Evolutionary conservation across 2,888 invertebrate species (phyloP), one percentile per base, ranked within the genome.

Genomic region (Drosophila fulvimacula): DNA sequence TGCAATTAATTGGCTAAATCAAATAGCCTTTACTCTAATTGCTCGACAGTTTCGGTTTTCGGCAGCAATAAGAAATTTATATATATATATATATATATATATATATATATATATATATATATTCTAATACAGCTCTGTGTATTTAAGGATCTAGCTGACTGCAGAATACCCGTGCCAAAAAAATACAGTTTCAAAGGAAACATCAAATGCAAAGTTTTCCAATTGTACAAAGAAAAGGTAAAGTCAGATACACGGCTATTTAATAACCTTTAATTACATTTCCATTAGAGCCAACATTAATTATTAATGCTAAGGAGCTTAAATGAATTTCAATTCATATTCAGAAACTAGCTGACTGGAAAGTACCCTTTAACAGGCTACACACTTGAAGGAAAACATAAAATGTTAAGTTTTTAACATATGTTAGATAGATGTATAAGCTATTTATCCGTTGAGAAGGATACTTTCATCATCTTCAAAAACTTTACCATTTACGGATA

Each of bases 1-100:
- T 48, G 30, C 46, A 48, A 48, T 48, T 49, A 49, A 49, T 49
- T 49, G 11, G n/a, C 13, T 27, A 27, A 30, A 21, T 52, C 52
- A 36, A 52, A 52, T 34, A 24, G 52, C 19, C 15, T 52, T 24
- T 52, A 9, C 10, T 10, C 21, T 52, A 38, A 52, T 52, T 36
- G 24, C 36, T 24, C 5, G n/a, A 24, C 36, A 36, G 36, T 11
- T 19, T 32, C 13, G 19, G 19, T 11, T 24, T 24, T 10, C 19
- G 9, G 10, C 17, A 39, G 39, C 39, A n/a, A 17, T 17, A 7
- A 13, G 27, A 46, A n/a, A 46, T n/a, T 0, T 48, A 32, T 32
- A 1, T 17, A 32, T 0, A 17, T 48, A 17, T 17, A 30, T 30
- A n/a, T 17, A 46, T 17, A 15, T 2, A 32, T 13, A 34, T 34